phyloP scores from a whole-genome alignment of 2,888 invertebrate species.

The Drosophila putrida region DNA sequence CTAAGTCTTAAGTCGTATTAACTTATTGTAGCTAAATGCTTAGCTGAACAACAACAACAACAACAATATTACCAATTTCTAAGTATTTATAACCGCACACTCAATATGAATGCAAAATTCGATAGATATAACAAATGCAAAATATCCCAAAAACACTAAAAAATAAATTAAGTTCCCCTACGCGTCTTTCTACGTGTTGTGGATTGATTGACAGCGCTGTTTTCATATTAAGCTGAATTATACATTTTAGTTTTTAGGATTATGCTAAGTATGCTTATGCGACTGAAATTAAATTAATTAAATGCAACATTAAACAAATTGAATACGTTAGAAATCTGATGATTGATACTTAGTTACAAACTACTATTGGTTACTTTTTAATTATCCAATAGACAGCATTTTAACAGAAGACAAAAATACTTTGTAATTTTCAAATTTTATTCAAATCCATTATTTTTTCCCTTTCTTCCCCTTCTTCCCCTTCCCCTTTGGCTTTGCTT shows the following conservation, averaged over 20 bases:
- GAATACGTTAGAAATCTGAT: slow-evolving; percentile 19
- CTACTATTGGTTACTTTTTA: neutral
- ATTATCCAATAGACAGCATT: neutral
- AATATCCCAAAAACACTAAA: slow-evolving; percentile 26
- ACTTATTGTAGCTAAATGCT: slow-evolving; percentile 37
- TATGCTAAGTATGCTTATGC: slow-evolving; percentile 78
- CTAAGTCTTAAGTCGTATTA: slow-evolving; percentile 52
- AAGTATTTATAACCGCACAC: slow-evolving; percentile 60
- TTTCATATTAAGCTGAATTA: slow-evolving; percentile 74
- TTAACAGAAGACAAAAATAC: neutral
- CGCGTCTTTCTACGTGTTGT: slow-evolving; percentile 35
- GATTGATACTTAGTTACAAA: neutral
- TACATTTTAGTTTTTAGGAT: slow-evolving; percentile 77
- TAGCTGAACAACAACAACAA: slow-evolving; percentile 20
- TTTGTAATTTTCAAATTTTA: slow-evolving; percentile 1
- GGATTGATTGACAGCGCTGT: slow-evolving; percentile 61
- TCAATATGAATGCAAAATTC: slow-evolving; percentile 17
- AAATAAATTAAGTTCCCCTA: slow-evolving; percentile 22
- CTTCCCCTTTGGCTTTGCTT: slow-evolving; percentile 23
- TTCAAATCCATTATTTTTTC: slow-evolving; percentile 29
- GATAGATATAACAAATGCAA: slow-evolving; percentile 37
- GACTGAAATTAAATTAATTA: slow-evolving; percentile 81
- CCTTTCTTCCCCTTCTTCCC: slow-evolving; percentile 33
- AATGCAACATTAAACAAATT: slow-evolving; percentile 44
- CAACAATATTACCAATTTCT: slow-evolving; percentile 44